These are phyloP conservation scores for Eurystomus gularis DNA, from an alignment of 2,113 vertebrate genomes.

Conservation along the genomic window DNA sequence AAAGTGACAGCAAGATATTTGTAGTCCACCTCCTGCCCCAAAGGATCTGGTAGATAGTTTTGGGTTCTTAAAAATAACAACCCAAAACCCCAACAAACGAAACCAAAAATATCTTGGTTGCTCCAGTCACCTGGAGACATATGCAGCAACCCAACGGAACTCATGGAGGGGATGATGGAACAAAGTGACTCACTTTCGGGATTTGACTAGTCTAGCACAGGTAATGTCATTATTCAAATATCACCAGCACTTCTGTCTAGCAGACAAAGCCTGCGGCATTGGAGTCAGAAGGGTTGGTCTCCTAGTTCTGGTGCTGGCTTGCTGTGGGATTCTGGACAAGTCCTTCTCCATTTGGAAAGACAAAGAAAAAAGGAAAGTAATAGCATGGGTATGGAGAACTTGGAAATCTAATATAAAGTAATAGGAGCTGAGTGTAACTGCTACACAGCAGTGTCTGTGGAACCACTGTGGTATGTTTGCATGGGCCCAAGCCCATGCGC, in stretches of 20 bases:
- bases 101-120: neutral
- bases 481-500: neutral
- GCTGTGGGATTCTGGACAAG: neutral
- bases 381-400: neutral
- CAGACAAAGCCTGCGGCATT: neutral
- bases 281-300: neutral
- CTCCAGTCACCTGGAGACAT: neutral
- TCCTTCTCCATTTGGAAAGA: neutral
- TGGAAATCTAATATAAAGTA: neutral
- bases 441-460: neutral
- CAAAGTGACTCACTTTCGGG: neutral
- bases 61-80: neutral
- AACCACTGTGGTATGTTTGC: constrained; percentile 29
- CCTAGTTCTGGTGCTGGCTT: neutral
- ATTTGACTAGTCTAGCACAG: constrained; percentile 19
- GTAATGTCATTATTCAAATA: constrained; percentile 14
- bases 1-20: neutral
- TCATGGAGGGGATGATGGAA: neutral
- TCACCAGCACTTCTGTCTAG: neutral
- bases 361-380: constrained; percentile 1
- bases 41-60: neutral
- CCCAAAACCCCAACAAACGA: neutral
- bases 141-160: neutral
- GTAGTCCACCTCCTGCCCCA: neutral
- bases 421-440: neutral